These are phyloP conservation scores for Dromiciops gliroides DNA, from an alignment of 2,113 vertebrate species.

Conservation along the genomic window DNA sequence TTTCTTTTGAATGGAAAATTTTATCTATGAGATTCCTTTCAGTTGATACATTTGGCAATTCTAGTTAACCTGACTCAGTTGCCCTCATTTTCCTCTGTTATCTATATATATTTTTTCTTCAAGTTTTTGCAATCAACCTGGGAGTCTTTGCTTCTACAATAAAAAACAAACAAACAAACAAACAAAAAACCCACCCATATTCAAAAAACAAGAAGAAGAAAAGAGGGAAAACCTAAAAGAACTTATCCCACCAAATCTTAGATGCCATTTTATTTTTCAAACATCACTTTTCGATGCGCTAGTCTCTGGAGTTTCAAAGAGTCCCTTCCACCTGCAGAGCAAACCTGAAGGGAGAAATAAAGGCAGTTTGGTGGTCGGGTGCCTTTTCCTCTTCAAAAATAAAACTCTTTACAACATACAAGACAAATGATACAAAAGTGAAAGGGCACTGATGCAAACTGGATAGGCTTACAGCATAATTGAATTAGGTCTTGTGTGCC, in stretches of 20 bases:
- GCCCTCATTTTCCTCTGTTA: conserved; percentile 5
- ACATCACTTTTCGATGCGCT: conserved; percentile 62
- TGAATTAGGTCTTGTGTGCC: conserved; percentile 89
- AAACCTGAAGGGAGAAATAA: conserved; percentile 81
- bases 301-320: conserved; percentile 59
- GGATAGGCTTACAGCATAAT: conserved; percentile 90
- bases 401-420: conserved; percentile 82
- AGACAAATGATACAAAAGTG: conserved; percentile 88
- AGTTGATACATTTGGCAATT: background rate
- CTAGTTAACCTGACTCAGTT: background rate
- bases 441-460: conserved; percentile 89
- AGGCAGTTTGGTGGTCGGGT: conserved; percentile 77
- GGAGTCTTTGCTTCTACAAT: background rate
- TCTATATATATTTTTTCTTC: background rate
- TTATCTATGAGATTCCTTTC: background rate
- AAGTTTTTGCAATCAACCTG: conserved; percentile 11
- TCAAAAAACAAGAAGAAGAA: conserved; percentile 11
- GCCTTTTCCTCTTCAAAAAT: conserved; percentile 78
- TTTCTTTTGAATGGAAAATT: background rate
- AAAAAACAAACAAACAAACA: too few relatives aligned
- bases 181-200: too few relatives aligned
- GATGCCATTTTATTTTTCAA: conserved; percentile 16
- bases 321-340: conserved; percentile 80
- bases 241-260: conserved; percentile 57
- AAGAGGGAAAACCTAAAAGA: background rate